These are phyloP conservation scores for Stenchaetothrips biformis DNA, from an alignment of 2,888 invertebrate species.

Conservation along the genomic window DNA sequence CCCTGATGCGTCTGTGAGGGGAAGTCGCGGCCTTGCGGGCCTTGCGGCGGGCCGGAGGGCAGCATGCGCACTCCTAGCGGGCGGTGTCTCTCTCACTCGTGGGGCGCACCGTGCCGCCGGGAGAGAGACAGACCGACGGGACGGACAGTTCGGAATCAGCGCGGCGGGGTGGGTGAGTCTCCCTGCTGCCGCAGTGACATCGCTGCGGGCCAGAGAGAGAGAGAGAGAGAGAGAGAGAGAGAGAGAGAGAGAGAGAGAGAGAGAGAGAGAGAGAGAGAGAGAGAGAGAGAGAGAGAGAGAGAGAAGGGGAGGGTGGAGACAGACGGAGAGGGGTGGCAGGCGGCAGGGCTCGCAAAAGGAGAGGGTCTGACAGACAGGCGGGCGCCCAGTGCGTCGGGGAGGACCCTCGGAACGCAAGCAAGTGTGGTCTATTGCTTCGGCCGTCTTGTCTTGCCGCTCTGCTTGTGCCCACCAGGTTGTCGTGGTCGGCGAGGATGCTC, in stretches of 20 bases:
- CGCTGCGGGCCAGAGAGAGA: neutral
- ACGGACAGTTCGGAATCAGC: neutral
- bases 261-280: neutral
- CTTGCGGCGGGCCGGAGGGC: neutral
- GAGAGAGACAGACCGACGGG: no score
- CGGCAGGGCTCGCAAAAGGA: no score
- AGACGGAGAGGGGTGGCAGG: no score
- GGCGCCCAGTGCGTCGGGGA: neutral
- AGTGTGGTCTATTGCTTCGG: neutral
- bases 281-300: no score
- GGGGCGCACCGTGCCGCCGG: no score
- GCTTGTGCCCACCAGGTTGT: no score
- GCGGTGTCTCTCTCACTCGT: neutral
- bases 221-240: no score
- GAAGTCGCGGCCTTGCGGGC: neutral
- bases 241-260: no score
- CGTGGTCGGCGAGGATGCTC: no score
- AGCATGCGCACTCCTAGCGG: neutral
- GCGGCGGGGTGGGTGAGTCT: neutral
- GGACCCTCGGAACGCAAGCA: neutral
- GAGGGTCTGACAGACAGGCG: no score
- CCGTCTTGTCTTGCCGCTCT: neutral
- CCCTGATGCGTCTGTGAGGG: conserved; percentile 8
- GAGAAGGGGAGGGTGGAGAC: no score
- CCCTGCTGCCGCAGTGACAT: conserved; percentile 1